These are phyloP conservation scores for Lepidotrigona ventralis DNA, from an alignment of 1,140 invertebrate genomes.

Conservation along the genomic window DNA sequence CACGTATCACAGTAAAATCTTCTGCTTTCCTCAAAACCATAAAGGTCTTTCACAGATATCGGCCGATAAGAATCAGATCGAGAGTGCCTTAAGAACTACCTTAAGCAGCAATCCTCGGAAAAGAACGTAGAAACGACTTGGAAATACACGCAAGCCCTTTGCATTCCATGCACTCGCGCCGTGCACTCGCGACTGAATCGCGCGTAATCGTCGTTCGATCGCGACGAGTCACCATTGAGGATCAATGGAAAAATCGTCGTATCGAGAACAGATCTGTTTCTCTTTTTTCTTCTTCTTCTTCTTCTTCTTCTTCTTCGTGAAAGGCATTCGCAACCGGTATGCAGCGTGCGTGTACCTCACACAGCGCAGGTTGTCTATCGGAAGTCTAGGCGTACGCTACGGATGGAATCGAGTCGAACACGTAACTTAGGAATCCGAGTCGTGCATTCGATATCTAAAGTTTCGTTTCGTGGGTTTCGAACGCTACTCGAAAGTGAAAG, in stretches of 20 bases:
- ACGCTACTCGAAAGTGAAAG: no score
- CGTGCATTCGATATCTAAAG: no score
- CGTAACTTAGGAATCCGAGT: no score
- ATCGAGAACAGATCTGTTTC: constrained; percentile 5
- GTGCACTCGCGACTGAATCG: not conserved
- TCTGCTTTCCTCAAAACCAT: not conserved
- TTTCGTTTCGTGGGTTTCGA: no score
- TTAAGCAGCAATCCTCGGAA: not conserved
- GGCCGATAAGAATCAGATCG: not conserved
- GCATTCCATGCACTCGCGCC: not conserved
- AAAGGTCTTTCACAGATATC: not conserved
- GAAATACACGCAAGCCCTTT: not conserved
- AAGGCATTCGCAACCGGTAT: not conserved
- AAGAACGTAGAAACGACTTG: not conserved
- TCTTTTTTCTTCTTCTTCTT: no score
- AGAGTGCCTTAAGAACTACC: not conserved
- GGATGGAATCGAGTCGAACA: no score
- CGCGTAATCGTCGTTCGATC: not conserved
- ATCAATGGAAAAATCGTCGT: not conserved
- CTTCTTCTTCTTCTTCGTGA: not conserved
- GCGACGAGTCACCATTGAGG: not conserved
- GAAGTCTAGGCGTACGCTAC: constrained; percentile 55
- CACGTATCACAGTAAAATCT: not conserved
- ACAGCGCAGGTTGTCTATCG: constrained; percentile 51
- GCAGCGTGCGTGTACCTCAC: not conserved